Base-by-base conservation (phyloP, 1,140 invertebrate species). In the Leptinotarsa texana region DNA sequence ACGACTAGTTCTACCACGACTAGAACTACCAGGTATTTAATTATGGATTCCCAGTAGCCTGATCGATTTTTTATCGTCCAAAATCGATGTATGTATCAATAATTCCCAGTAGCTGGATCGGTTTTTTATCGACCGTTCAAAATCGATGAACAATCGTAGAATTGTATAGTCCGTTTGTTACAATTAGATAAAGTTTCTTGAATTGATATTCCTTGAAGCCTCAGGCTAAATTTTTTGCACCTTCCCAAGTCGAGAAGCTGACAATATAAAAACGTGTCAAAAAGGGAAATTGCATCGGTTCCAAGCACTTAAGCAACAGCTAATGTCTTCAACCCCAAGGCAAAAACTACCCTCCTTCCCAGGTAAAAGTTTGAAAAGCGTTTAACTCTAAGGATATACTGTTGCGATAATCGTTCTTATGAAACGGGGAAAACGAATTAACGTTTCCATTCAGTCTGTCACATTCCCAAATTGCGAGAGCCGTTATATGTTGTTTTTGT, bases 401-500 rank as follows among this genome's bases (percentile, higher is more conserved):
- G 33, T 42, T 42, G 33, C 51, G 51, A 57, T n/a, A 57, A 57
- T 17, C 51, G 51, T 57, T 57, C 17, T 57, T 57, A 18, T n/a
- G 13, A n/a, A 57, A 57, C 51, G n/a, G 51, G 0, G 51, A n/a
- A 57, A n/a, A 57, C 2, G 51, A 15, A 57, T 17, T 1, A 57
- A 57, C 51, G 13, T 15, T n/a, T 57, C 6, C 3, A 57, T 57
- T 57, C 51, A 17, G 51, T 57, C 51, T 57, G 51, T n/a, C n/a
- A 57, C 51, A 3, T n/a, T 57, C n/a, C 15, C 51, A 57, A 57
- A 13, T 17, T 17, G 15, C 4, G 17, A 57, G 51, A 8, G 15
- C 51, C 18, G 22, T 42, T 33, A 24, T 22, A 67, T 67, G 24
- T 67, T 27, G 22, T 67, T 67, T 67, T 67, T 24, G 24, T 33